phyloP scores from a whole-genome alignment of 2,797 vertebrate genomes.

The Pseudochirops corinnae region DNA sequence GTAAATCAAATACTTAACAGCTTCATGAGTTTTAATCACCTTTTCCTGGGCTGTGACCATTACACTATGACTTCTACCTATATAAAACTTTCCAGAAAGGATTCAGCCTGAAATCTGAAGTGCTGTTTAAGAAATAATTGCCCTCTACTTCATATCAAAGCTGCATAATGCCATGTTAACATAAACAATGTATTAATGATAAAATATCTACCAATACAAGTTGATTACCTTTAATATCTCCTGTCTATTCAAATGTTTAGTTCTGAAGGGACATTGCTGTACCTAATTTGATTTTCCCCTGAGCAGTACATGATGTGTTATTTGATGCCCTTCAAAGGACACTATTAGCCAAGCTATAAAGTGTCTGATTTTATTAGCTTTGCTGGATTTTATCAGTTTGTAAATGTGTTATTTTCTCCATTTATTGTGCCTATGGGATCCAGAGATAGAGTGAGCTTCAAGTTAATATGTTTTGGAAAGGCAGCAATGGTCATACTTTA shows the following conservation, averaged over 20 bases:
- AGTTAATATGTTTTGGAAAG: conserved; percentile 86
- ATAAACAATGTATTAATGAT: conserved; percentile 70
- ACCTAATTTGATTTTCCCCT: conserved; percentile 86
- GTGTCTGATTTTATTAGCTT: conserved; percentile 89
- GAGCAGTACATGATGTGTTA: conserved; percentile 86
- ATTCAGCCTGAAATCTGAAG: conserved; percentile 56
- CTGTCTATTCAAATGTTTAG: conserved; percentile 79
- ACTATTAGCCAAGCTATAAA: conserved; percentile 88
- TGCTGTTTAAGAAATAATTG: conserved; percentile 35
- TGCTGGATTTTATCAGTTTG: conserved; percentile 88
- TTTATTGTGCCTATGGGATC: conserved; percentile 89
- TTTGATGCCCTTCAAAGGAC: conserved; percentile 90
- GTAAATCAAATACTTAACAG: background rate
- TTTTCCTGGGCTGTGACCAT: background rate
- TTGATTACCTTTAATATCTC: conserved; percentile 76
- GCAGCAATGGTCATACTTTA: conserved; percentile 83
- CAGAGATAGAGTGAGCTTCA: conserved; percentile 85
- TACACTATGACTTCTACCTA: conserved; percentile 16
- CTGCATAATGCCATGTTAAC: conserved; percentile 41
- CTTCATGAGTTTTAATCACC: background rate
- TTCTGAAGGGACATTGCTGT: conserved; percentile 77
- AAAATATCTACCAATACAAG: conserved; percentile 68
- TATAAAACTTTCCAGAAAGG: conserved; percentile 46
- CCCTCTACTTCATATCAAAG: conserved; percentile 56
- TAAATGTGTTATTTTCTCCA: conserved; percentile 89